A percentile compares a stretch with the other conserved stretches of the same genome.
Conservation (phyloP, 2,113 vertebrate species). For the Rhizomys pruinosus region DNA sequence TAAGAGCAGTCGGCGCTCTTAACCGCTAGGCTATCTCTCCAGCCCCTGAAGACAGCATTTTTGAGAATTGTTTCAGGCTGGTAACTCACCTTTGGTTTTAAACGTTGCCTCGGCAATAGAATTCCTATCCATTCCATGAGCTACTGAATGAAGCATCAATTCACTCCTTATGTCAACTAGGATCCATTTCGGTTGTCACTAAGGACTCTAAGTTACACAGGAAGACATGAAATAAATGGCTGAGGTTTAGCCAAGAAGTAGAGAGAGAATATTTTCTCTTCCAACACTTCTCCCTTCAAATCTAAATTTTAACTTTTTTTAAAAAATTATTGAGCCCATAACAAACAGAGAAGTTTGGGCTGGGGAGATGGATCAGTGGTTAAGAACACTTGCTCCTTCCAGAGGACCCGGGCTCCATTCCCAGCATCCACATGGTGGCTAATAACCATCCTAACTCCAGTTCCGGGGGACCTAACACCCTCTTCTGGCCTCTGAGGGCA, state of each 20-base stretch:
- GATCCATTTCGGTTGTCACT: constrained; percentile 26
- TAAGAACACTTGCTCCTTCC: no score
- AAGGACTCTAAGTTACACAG: neutral
- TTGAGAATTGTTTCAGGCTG: constrained; percentile 14
- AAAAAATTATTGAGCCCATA: constrained; percentile 16
- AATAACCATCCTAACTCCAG: no score
- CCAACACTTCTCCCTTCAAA: neutral
- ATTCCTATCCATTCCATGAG: neutral
- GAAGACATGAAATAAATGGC: neutral
- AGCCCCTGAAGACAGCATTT: no score
- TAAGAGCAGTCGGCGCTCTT: no score
- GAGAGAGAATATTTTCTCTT: constrained; percentile 48
- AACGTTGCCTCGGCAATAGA: neutral
- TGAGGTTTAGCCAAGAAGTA: neutral
- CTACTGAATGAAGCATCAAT: neutral
- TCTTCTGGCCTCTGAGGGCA: no score
- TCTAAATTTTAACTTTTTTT: constrained; percentile 27
- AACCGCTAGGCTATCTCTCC: no score
- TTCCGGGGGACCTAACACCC: no score
- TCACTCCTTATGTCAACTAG: neutral
- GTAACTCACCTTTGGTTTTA: constrained; percentile 1
- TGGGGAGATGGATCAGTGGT: no score
- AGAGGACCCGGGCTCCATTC: no score
- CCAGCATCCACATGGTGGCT: no score
- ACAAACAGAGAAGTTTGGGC: neutral